Base-by-base conservation (phyloP, 2,888 invertebrate species). In the Archips crataeganus region DNA sequence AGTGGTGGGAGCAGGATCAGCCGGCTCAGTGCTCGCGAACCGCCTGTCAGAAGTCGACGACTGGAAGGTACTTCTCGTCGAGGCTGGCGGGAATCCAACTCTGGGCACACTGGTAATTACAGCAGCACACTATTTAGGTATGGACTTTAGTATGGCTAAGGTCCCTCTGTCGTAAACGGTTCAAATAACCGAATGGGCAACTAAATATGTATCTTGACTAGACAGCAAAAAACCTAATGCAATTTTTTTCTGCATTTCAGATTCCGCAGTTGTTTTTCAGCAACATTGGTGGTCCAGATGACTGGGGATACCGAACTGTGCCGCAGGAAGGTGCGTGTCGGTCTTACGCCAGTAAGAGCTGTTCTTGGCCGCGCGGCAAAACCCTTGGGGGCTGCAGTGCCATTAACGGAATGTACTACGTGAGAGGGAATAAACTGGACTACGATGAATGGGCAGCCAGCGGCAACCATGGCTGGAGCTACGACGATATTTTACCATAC, bases 1-100 rank as follows among this genome's bases (percentile, higher is more conserved):
- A 23, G 92, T 96, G 34, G 91, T 96, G 3, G 96, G 96, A 0
- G 96, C 95, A 0, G 96, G 96, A 0, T 96, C 96, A 0, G 96
- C 96, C 0, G 96, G 96, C 0, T 93, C 95, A 1, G 96, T 96
- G 3, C 81, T 96, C 0, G 96, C 95, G 0, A 96, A 95, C 79
- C 90, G 96, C 49, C 85, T 96, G 0, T 94, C 95, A 49, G 96
- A 96, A 81, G 90, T 95, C 67, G 89, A 95, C 0, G 85, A 93
- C 32, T 96, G 96, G 95, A 95, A 89, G 75, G 95, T 96, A 0
- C 84, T 96, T 6, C 87, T 96, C 2, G 83, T 96, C 6, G 96
- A 96, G 83, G 96, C 96, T 9, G 96, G 96, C 2, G 96, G 95
- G 5, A 95, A 95, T 76, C 96, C 96, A 77, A 95, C 95, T 0